Conservation (phyloP, 2,888 invertebrate species). For the Drosophila austrosaltans region DNA sequence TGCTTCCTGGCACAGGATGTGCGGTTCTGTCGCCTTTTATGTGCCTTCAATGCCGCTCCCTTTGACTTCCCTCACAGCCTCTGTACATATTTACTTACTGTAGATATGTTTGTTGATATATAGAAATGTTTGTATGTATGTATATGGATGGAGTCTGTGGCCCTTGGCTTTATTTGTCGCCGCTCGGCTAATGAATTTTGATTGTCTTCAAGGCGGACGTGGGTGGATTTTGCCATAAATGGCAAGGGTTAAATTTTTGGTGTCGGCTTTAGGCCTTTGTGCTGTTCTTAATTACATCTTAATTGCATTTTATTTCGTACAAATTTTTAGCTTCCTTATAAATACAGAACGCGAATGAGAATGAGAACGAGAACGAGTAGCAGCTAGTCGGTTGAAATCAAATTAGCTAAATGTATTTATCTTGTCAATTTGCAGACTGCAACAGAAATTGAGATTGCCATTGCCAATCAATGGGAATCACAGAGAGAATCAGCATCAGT, state of each 20-base stretch:
- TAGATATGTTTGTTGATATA: slow-evolving; percentile 17
- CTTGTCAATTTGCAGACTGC: slow-evolving; percentile 79
- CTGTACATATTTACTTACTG: slow-evolving; percentile 61
- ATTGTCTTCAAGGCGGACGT: slow-evolving; percentile 56
- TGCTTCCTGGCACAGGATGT: slow-evolving; percentile 78
- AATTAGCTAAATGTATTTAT: slow-evolving; percentile 80
- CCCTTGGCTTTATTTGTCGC: slow-evolving; percentile 74
- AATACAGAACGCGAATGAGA: slow-evolving; percentile 8
- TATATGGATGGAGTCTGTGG: slow-evolving; percentile 36
- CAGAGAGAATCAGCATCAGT: slow-evolving; percentile 16
- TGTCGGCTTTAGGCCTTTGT: slow-evolving; percentile 57
- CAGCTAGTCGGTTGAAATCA: slow-evolving; percentile 61
- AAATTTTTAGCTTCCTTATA: slow-evolving; percentile 69
- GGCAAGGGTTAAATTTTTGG: slow-evolving; percentile 28
- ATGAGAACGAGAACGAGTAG: slow-evolving; percentile 27
- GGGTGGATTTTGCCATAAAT: slow-evolving; percentile 42
- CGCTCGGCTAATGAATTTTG: slow-evolving; percentile 77
- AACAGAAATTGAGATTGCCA: slow-evolving; percentile 39
- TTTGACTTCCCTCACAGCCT: slow-evolving; percentile 19
- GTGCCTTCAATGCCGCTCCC: slow-evolving; percentile 29
- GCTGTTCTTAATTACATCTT: slow-evolving; percentile 72
- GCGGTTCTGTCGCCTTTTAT: slow-evolving; percentile 76
- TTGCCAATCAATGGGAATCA: slow-evolving; percentile 67
- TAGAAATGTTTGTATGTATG: slow-evolving; percentile 9
- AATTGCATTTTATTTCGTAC: slow-evolving; percentile 75